A percentile compares a stretch with the other conserved stretches of the same genome.
These are phyloP conservation scores for Drosophila melanosoma DNA, from an alignment of 2,888 invertebrate genomes.

Conservation along the genomic window DNA sequence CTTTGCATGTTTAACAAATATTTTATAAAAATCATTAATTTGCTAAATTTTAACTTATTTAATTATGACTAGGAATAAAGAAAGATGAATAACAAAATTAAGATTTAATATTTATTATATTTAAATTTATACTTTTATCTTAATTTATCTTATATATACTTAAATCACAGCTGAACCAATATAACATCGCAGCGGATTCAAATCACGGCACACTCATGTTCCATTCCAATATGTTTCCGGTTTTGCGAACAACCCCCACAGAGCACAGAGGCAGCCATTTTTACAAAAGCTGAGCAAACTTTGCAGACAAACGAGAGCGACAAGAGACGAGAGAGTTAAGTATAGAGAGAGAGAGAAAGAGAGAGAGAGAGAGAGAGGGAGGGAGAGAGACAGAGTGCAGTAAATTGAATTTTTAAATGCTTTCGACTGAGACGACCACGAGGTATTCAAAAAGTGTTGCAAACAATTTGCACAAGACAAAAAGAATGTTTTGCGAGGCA, in stretches of 20 bases:
- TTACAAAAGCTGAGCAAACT: constrained; percentile 72
- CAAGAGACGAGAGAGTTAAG: constrained; percentile 11
- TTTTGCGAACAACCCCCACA: constrained; percentile 47
- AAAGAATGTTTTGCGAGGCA: constrained; percentile 71
- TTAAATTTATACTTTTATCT: background rate
- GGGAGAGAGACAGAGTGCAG: constrained; percentile 30
- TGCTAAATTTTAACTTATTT: background rate
- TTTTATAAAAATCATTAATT: background rate
- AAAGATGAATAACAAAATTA: background rate
- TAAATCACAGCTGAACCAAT: constrained; percentile 3
- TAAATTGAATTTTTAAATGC: constrained; percentile 81
- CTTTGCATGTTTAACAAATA: background rate
- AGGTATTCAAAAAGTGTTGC: constrained; percentile 81
- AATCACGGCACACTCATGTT: constrained; percentile 42
- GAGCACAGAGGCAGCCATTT: constrained; percentile 77
- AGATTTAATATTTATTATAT: background rate
- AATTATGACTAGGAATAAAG: background rate
- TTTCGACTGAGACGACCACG: constrained; percentile 81
- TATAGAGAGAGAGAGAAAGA: constrained; percentile 2
- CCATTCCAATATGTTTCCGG: constrained; percentile 56
- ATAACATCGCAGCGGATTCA: constrained; percentile 24
- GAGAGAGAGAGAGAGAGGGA: constrained; percentile 10
- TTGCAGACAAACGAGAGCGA: constrained; percentile 66
- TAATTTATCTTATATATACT: background rate
- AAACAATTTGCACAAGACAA: constrained; percentile 81